These are phyloP conservation scores for Microtus pennsylvanicus DNA, from an alignment of 2,113 vertebrate species.

Conservation along the genomic window DNA sequence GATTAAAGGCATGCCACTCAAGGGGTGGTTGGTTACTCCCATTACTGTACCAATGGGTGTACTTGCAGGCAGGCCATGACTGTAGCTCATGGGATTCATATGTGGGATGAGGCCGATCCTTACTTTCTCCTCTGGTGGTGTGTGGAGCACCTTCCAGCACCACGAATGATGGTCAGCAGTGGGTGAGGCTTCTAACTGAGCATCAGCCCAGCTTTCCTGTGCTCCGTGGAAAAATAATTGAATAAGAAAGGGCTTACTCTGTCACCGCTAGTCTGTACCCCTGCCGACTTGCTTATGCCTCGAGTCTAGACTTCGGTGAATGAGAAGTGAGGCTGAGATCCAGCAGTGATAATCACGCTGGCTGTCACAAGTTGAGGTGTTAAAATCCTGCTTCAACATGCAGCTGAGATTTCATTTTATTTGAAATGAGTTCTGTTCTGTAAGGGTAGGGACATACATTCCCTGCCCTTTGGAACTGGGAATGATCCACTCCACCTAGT, in stretches of 20 bases:
- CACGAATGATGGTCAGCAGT: neutral
- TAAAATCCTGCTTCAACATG: slow-evolving; percentile 39
- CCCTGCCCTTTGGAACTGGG: slow-evolving; percentile 46
- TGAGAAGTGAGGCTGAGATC: slow-evolving; percentile 39
- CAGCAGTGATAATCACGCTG: neutral
- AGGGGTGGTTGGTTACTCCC: neutral
- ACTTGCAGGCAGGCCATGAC: neutral
- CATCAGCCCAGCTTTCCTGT: neutral
- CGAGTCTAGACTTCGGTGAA: neutral
- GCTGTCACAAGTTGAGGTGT: neutral
- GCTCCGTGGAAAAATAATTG: neutral
- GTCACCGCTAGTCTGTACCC: neutral
- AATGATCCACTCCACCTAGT: slow-evolving; percentile 47
- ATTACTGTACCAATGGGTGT: neutral
- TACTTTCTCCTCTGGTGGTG: neutral
- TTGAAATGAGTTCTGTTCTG: slow-evolving; percentile 26
- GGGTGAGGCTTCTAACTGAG: neutral
- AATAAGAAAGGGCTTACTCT: neutral
- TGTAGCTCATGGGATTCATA: neutral
- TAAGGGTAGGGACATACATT: slow-evolving; percentile 14
- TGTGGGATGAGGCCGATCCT: neutral
- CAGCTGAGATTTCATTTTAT: slow-evolving; percentile 43
- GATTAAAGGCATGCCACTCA: neutral
- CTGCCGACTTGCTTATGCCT: slow-evolving; percentile 11
- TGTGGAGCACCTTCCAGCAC: neutral